Percentiles rank a stretch among this genome's conserved stretches.
phyloP scores from a whole-genome alignment of 2,797 vertebrate genomes.

The Microcaecilia unicolor region DNA sequence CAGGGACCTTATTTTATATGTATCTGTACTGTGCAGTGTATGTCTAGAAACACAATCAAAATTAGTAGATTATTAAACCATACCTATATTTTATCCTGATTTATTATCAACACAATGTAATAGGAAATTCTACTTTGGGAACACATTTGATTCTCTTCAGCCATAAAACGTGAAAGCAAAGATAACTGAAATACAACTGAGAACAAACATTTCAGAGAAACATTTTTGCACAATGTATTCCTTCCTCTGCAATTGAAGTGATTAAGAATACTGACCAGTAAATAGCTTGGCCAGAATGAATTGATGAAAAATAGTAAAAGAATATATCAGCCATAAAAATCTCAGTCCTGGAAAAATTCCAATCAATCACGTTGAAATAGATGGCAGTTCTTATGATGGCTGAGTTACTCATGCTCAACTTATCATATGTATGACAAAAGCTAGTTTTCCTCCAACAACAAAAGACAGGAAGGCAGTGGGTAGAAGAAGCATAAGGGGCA shows the following conservation, averaged over 20 bases:
- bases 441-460: constrained; percentile 4
- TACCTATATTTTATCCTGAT: no score
- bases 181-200: background rate
- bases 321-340: constrained; percentile 48
- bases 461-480: background rate
- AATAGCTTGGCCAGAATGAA: constrained; percentile 48
- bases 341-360: constrained; percentile 35
- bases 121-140: no score
- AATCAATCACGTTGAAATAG: constrained; percentile 46
- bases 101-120: no score
- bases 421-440: constrained; percentile 13
- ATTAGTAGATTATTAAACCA: no score
- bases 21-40: no score
- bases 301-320: constrained; percentile 61
- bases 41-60: no score
- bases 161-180: no score
- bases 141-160: no score
- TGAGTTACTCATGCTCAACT: constrained; percentile 10
- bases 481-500: no score
- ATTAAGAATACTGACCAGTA: constrained; percentile 56
- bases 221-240: background rate
- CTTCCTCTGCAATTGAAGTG: constrained; percentile 25
- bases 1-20: no score
- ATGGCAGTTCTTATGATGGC: constrained; percentile 1
- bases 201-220: background rate